Percentiles rank a stretch among this genome's conserved stretches.
Conservation (phyloP, 2,113 vertebrate genomes). For the Andinoacara biseriatus region DNA sequence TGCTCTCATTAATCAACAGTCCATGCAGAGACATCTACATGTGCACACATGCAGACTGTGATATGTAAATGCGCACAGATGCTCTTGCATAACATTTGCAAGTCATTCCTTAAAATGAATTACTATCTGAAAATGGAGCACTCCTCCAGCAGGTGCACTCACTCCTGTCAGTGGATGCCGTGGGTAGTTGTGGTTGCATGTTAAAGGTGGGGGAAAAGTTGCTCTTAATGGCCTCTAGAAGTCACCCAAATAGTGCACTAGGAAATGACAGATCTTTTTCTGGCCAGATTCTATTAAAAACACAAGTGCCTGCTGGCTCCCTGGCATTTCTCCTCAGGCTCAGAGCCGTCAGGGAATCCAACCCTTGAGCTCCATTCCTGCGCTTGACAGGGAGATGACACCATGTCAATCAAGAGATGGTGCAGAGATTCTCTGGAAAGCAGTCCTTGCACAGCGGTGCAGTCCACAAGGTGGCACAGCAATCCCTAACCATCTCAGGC, state of each 20-base stretch:
- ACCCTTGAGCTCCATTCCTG: slow-evolving; percentile 58
- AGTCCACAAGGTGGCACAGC: slow-evolving; percentile 61
- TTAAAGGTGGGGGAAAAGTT: slow-evolving; percentile 26
- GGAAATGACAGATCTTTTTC: slow-evolving; percentile 54
- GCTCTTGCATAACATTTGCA: slow-evolving; percentile 72
- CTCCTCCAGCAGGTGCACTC: slow-evolving; percentile 35
- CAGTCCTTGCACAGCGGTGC: background rate
- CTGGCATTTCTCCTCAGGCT: slow-evolving; percentile 61
- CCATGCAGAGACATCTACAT: slow-evolving; percentile 13
- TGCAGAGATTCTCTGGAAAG: slow-evolving; percentile 41
- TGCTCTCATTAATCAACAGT: slow-evolving; percentile 57
- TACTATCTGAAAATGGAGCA: slow-evolving; percentile 21
- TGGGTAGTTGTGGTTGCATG: background rate
- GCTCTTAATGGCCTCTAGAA: slow-evolving; percentile 55
- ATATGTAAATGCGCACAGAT: slow-evolving; percentile 75
- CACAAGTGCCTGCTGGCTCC: slow-evolving; percentile 53
- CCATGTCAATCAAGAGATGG: slow-evolving; percentile 63
- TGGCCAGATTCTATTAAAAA: slow-evolving; percentile 61
- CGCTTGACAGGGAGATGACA: slow-evolving; percentile 71
- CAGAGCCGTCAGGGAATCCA: slow-evolving; percentile 61
- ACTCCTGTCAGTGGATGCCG: slow-evolving; percentile 8
- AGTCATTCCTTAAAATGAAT: slow-evolving; percentile 58
- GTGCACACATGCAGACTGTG: slow-evolving; percentile 45
- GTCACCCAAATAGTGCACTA: slow-evolving; percentile 41
- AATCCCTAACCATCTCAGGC: slow-evolving; percentile 28